Base-by-base conservation (phyloP, 2,888 invertebrate species). In the Belgica antarctica region DNA sequence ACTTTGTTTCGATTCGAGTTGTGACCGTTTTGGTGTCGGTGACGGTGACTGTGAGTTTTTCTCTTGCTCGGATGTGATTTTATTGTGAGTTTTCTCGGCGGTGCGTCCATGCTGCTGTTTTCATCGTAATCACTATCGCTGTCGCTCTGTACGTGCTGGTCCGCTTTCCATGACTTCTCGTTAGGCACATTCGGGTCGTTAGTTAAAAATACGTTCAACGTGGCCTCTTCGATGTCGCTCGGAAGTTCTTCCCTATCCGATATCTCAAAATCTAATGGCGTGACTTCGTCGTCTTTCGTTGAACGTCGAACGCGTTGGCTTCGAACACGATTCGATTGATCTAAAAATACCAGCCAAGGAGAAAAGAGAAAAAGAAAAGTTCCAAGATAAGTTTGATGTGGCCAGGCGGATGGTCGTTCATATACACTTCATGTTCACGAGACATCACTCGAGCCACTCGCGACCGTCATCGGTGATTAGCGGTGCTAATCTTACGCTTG, bases 51-150 rank as follows among this genome's bases (percentile, higher is more conserved):
- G 28, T 68, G 68, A 68, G 68, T 57, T 68, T 70, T 61, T 15
- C 70, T 70, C 34, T 5, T 24, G 28, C 34, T 36, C 71, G 78
- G 78, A 72, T 75, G 79, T 0, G 78, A 75, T 72, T 77, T 78
- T 27, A 79, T 71, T 63, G 74, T 76, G 12, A 78, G 68, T n/a
- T 73, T 70, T 27, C 75, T 74, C 10, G 70, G 74, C 5, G 72
- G 71, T 3, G 70, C 19, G 31, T 71, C 63, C 22, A 66, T 17
- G 59, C 22, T 19, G 2, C 25, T 46, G 22, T 46, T 68, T n/a
- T 61, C 61, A 10, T 22, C 63, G 31, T 69, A 61, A 24, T 71
- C 70, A 47, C 66, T 62, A 24, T 71, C 65, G 24, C 15, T 31
- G 3, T 59, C 34, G 31, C 46, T 66, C 1, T 17, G 47, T 10